phyloP scores from a whole-genome alignment of 2,888 invertebrate species.

The Orthosia cruda region DNA sequence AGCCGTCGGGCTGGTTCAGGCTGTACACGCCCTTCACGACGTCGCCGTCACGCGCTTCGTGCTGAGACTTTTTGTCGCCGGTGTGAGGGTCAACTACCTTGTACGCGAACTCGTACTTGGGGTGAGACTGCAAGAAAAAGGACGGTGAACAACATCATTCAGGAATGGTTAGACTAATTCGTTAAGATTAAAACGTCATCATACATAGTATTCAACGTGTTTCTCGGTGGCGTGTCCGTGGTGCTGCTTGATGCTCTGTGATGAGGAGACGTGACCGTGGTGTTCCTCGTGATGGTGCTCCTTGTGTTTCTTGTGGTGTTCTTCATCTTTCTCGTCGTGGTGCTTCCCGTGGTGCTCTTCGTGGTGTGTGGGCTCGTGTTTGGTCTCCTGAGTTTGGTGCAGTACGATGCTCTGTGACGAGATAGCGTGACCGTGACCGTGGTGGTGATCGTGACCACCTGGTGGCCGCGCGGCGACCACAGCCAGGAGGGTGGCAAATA shows the following conservation, averaged over 20 bases:
- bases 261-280: constrained; percentile 62
- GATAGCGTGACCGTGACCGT: constrained; percentile 73
- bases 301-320: not conserved
- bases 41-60: constrained; percentile 90
- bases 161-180: no score
- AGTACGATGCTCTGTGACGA: constrained; percentile 76
- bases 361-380: constrained; percentile 46
- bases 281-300: constrained; percentile 49
- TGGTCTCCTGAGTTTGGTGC: constrained; percentile 67
- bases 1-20: constrained; percentile 84
- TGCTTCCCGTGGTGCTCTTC: constrained; percentile 50
- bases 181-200: not conserved
- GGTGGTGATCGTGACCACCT: constrained; percentile 58
- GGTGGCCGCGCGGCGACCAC: constrained; percentile 54
- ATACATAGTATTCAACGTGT: constrained; percentile 62
- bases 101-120: constrained; percentile 90
- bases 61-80: constrained; percentile 90
- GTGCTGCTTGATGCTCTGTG: constrained; percentile 48
- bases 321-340: constrained; percentile 10
- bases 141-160: not conserved
- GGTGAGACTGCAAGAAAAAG: constrained; percentile 77
- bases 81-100: constrained; percentile 90
- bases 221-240: constrained; percentile 56
- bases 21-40: constrained; percentile 91
- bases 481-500: constrained; percentile 38